Evolutionary conservation across 1,140 invertebrate genomes (phyloP), one percentile per base, ranked within the genome.

Genomic region (Euura lappo): DNA sequence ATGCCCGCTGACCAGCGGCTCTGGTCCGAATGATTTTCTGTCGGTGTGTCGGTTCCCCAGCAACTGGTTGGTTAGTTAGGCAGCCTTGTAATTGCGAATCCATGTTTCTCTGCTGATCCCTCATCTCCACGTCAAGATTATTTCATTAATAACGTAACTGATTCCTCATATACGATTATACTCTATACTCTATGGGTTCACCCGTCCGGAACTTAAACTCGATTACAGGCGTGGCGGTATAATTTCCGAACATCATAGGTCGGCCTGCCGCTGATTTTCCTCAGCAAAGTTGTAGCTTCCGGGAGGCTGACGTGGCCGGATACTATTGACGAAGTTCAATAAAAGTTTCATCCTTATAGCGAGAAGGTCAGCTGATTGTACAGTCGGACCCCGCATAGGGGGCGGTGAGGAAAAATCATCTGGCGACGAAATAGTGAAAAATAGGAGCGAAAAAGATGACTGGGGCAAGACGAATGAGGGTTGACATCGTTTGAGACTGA

Each of bases 81-180:
- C 51, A 6, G 51, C 51, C 51, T 60, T 60, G 51, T 60, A 60
- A 60, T 60, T 60, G 51, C 51, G 51, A 60, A 60, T 60, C 51
- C 51, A n/a, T 60, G 51, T 60, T 60, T 60, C 51, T 6, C 10
- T n/a, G 51, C 2, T 60, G 51, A 60, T 60, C 51, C 51, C 51
- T 60, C 51, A 60, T 60, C 51, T 60, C 51, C 51, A n/a, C 4
- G 51, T 60, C 51, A 60, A n/a, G 51, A 60, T 60, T 60, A 60
- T 60, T 60, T 60, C 51, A 60, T 60, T 60, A 60, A 60, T 60
- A 60, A 60, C 51, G 4, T n/a, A 28, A 28, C 13, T 6, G 8
- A 8, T 11, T 8, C 51, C 13, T 11, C 13, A n/a, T 60, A 11
- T 60, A 8, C 51, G 8, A 11, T 11, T 6, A n/a, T 60, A 60